Base-by-base conservation (phyloP, 2,888 invertebrate genomes). In the Koerneria pararmatus region DNA sequence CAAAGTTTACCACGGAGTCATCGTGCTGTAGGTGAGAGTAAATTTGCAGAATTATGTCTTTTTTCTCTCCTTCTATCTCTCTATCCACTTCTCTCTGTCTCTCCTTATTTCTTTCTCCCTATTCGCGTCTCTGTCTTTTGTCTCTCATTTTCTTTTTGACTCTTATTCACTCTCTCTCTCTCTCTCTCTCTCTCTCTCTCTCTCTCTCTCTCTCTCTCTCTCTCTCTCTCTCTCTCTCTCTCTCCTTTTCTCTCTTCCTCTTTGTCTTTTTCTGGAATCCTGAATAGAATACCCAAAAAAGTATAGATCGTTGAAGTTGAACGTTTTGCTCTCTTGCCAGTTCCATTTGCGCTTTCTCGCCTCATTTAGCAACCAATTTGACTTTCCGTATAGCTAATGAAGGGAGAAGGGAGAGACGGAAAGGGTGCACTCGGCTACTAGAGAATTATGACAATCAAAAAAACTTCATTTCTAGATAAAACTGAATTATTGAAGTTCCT, bases 121-220 rank as follows among this genome's bases (percentile, higher is more conserved):
- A 22, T 34, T 29, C 3, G 22, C 34, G 22, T 22, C 8, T 56
- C 24, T 31, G 53, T 29, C 15, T 53, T 2, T 22, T 19, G n/a
- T 53, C 19, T 29, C 1, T 57, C n/a, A 27, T 24, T 22, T 34
- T 15, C 22, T 24, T 29, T 34, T n/a, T 5, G n/a, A 41, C 37
- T 58, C 22, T 19, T 11, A 41, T 41, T 19, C 41, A 41, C 41
- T 22, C 58, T 58, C 56, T 57, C 58, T n/a, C 35, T 53, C 53
- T 29, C 22, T 62, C 66, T 66, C 24, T 8, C 46, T 34, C 54
- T 15, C 31, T 48, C 60, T 48, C 31, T 60, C 31, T 48, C 56
- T 34, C 51, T 27, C 48, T 62, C 31, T 31, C 49, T 57, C 46
- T 57, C 57, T 57, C 41, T 57, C 56, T 57, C 46, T 34, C 57